Evolutionary conservation across 2,113 vertebrate genomes (phyloP), one percentile per base, ranked within the genome.

Genomic region (Arenaria interpres): DNA sequence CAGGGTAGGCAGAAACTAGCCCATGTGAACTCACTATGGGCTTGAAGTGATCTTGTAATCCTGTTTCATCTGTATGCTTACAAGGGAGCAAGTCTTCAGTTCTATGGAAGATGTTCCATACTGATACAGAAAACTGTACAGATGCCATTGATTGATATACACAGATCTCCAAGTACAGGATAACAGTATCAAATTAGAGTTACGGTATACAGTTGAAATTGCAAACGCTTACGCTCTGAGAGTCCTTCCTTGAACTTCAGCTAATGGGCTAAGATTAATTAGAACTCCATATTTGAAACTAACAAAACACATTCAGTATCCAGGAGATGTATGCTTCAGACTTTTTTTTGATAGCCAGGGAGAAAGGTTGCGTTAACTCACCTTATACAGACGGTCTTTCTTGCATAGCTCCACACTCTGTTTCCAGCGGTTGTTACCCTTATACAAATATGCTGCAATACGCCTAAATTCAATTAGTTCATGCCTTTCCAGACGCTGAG

Each of bases 361-460:
- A 48, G 23, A 60, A 46, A 68, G 37, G 22, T 22, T 51, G 50
- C 35, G 30, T 35, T 30, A 77, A 56, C 97, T 48, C 22, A 99
- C 99, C 98, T 99, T 99, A 96, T 99, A 99, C 57, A 99, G 98
- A 48, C 96, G 98, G 96, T 99, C 99, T 72, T 99, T 99, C 98
- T 99, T 99, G 97, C 99, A 99, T 14, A 99, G 99, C 93, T 99
- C 99, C 78, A 99, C 98, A 1, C 99, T 99, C 97, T 99, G 99
- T 90, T 98, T 98, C 99, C 99, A 99, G 80, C 98, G 98, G 95
- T 99, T 98, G 95, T 99, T 99, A 32, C 98, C 98, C 92, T 99
- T 99, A 97, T 99, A 99, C 59, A 99, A 97, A 88, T 99, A 99
- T 0, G 99, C 99, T 17, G 99, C 98, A 28, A 99, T 99, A 54